Evolutionary conservation across 1,140 invertebrate genomes (phyloP).

Genomic region (Wasmannia auropunctata): DNA sequence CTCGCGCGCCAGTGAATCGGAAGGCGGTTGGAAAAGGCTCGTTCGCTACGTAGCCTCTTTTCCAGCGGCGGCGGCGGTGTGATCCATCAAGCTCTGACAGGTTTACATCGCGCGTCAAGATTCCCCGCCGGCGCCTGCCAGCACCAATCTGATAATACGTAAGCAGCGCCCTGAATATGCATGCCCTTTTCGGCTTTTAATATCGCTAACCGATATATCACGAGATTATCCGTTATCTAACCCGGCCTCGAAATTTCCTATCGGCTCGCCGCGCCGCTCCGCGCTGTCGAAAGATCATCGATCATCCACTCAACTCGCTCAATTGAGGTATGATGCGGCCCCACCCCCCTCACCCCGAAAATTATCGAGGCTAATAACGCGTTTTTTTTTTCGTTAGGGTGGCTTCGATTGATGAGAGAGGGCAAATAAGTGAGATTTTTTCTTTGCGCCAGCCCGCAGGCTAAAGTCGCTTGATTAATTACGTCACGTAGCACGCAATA

Average conservation of each 20-base stretch:
- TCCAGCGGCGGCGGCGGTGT: conserved; percentile 62
- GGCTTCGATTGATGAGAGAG: background rate
- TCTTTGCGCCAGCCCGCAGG: background rate
- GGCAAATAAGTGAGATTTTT: conserved; percentile 24
- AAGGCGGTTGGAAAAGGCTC: conserved; percentile 47
- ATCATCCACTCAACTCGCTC: conserved; percentile 69
- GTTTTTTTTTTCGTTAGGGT: background rate
- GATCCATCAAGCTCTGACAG: conserved; percentile 83
- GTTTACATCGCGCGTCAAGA: conserved; percentile 82
- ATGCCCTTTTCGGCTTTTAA: conserved; percentile 81
- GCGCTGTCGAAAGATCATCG: conserved; percentile 77
- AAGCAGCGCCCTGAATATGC: conserved; percentile 81
- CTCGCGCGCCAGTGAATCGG: conserved; percentile 37
- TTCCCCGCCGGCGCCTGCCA: conserved; percentile 73
- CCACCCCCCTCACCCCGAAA: background rate
- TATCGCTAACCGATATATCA: conserved; percentile 81
- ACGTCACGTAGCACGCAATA: conserved; percentile 40
- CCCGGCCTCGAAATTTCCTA: conserved; percentile 74
- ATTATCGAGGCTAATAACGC: conserved; percentile 35
- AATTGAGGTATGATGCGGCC: background rate
- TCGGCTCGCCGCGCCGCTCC: conserved; percentile 58
- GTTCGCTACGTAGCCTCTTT: conserved; percentile 71
- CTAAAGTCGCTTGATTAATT: conserved; percentile 48
- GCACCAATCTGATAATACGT: conserved; percentile 81
- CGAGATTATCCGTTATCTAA: conserved; percentile 76